Evolutionary conservation across 2,113 vertebrate genomes (phyloP), one percentile per base, ranked within the genome.

Genomic region (Halichoeres trimaculatus): DNA sequence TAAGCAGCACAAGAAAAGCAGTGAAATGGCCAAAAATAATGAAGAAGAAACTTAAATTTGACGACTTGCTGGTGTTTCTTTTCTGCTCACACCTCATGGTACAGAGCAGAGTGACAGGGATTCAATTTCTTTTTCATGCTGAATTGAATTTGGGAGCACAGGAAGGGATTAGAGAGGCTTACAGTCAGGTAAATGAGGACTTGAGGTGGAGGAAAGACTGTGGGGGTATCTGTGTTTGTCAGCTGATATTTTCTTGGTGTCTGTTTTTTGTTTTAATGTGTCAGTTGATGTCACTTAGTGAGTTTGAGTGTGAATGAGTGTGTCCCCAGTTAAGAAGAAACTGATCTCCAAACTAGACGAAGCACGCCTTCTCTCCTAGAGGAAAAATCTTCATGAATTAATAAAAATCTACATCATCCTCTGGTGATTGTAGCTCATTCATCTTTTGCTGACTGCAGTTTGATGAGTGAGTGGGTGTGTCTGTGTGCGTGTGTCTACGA

Each of bases 361-460:
- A 41, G 56, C 41, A 30, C 6, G 1, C 19, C 19, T 63, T 34
- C 11, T 24, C 45, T 45, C n/a, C 48, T 22, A 7, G 19, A 59
- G 12, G n/a, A 52, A 53, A 30, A 26, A 1, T 14, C 48, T 19
- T 65, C 5, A 35, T 74, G 58, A 83, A 78, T 73, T 58, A 20
- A 54, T 83, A 48, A 74, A 60, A 45, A 41, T 54, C 53, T 59
- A 7, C 8, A 35, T 73, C 23, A 47, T 69, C 47, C 52, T 59
- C 26, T 20, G 50, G 9, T 22, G 22, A 45, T 63, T 63, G 40
- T 10, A 48, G 1, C 45, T 64, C 80, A 77, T 68, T 74, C 69
- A 58, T 53, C 47, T 77, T 69, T 50, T 62, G 68, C 56, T 51
- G 51, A 52, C 43, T 69, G 26, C 26, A 54, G 22, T 63, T 36